Base-by-base conservation (phyloP, 2,797 vertebrate genomes). In the Alosa sapidissima region DNA sequence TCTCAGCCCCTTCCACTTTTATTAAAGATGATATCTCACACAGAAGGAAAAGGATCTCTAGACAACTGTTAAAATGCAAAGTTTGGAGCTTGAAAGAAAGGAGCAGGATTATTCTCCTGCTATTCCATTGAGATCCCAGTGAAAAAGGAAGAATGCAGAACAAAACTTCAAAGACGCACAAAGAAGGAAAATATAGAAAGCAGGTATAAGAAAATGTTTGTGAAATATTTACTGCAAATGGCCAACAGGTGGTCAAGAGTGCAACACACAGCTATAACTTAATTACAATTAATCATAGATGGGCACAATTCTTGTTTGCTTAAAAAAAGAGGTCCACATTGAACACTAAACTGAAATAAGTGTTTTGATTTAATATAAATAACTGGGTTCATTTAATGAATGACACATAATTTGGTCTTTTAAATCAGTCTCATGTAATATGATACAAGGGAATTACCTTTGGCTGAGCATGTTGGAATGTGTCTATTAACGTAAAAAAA, bases 1-100 rank as follows among this genome's bases (percentile, higher is more conserved):
- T 92, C 94, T 95, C 94, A 92, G 89, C 88, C 93, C 94, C 95
- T 96, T 95, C 87, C 88, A 93, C 94, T 96, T 95, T 97, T 98
- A 98, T 97, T 98, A 97, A 97, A 97, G 96, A 96, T 96, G 96
- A 97, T 98, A 96, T 96, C 96, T 97, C 96, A 96, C 92, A 95
- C 89, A 92, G 94, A 95, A 96, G 94, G 92, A 95, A 96, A 84
- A 28, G 93, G 94, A 96, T 97, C 96, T 97, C 96, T 91, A 96
- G 96, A 97, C 95, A 96, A 96, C 95, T 94, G 96, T 96, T 97
- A 97, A 97, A 98, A 97, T 97, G 96, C 96, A 97, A 97, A 97
- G 96, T 97, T 97, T 95, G 94, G 91, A 89, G 94, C 96, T 96
- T 97, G 96, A 97, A 97, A 97, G 96, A 95, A 96, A 96, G 95